Conservation (phyloP, 35 echinoderm and acorn worm genomes). For the Patiria miniata region DNA sequence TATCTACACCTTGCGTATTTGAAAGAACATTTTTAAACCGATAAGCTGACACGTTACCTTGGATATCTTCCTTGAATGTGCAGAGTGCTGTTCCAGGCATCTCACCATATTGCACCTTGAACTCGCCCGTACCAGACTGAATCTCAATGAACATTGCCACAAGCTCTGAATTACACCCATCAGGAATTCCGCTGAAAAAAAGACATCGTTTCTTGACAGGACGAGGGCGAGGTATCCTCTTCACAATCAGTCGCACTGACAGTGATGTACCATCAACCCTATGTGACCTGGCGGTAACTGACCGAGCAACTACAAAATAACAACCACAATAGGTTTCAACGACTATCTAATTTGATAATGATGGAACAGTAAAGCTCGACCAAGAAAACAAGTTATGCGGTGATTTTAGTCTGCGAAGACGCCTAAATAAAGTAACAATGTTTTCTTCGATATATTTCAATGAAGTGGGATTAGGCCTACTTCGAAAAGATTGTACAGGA, state of each 20-base stretch:
- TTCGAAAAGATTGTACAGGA: no score
- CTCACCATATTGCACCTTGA: slow-evolving; percentile 29
- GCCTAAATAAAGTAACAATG: not conserved
- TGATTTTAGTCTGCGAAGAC: not conserved
- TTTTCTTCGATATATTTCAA: no score
- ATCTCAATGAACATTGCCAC: slow-evolving; percentile 34
- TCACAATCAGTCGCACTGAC: not conserved
- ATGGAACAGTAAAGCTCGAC: not conserved
- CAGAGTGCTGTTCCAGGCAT: slow-evolving; percentile 41
- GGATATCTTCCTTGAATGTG: not conserved
- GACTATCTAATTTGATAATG: not conserved
- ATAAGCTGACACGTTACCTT: no score
- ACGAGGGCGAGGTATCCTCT: slow-evolving; percentile 1
- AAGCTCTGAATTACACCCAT: not conserved
- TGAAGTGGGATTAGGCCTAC: not conserved
- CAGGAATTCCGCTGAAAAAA: slow-evolving; percentile 24
- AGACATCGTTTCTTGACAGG: slow-evolving; percentile 14
- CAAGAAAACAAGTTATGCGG: not conserved
- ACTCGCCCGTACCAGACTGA: not conserved
- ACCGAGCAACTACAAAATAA: not conserved
- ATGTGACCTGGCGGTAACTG: not conserved
- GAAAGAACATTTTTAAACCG: no score
- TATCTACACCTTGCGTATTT: no score
- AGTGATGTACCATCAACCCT: not conserved
- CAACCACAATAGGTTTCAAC: no score